Base-by-base conservation (phyloP, 2,113 vertebrate genomes). In the Piaya cayana region DNA sequence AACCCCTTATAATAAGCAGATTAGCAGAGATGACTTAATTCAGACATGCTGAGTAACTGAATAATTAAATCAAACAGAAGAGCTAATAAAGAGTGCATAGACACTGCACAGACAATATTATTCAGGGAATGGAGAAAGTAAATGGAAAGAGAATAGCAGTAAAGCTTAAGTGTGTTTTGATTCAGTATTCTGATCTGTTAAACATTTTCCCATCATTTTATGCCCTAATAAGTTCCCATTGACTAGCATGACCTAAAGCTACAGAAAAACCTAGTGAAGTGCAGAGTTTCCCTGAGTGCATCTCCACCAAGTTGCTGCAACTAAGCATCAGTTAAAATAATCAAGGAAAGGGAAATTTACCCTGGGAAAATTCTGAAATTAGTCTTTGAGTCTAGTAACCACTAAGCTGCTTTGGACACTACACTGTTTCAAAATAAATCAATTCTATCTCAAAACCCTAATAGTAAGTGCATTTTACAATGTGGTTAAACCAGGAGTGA, bases 1-100 rank as follows among this genome's bases (percentile, higher is more conserved):
- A 94, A 95, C 2, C 12, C 89, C 68, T 81, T 72, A 81, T 58
- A 93, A 89, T 86, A 96, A 65, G 49, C n/a, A 87, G 81, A 78
- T 34, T 76, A 77, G 80, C 18, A 0, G 65, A 89, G 94, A 97
- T 92, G 74, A 93, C 96, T 97, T 95, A 95, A 97, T 96, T 95
- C 83, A 95, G 77, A 72, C 86, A 85, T 70, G 85, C 70, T 34
- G 71, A 94, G 90, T 93, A 96, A 95, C 77, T 88, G 86, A 95
- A 94, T 96, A 97, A 97, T 97, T 91, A 95, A 94, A 96, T 93
- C 83, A 92, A 96, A 91, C 6, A 87, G 89, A 95, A 96, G 56
- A 97, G 91, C 94, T 92, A 97, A 96, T 97, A 87, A 88, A 78
- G 89, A 92, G 65, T 58, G 39, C 65, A 91, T 15, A 75, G 86